Evolutionary conservation across 2,888 invertebrate species (phyloP).

Genomic region (Rapana venosa): DNA sequence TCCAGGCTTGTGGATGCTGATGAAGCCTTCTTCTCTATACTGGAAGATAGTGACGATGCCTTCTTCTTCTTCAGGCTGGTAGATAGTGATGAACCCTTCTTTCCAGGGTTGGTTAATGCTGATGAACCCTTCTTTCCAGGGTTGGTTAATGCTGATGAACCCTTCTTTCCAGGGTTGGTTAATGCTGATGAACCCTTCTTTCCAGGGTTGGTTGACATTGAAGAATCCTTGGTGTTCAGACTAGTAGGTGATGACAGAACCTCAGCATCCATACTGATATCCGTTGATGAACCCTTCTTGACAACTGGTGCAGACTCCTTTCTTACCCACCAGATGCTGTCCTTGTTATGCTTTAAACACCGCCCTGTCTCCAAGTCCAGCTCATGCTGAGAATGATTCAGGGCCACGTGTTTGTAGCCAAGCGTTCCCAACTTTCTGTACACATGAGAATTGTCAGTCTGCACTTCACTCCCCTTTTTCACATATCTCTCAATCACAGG

Average conservation of each 20-base stretch:
- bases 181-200: not conserved
- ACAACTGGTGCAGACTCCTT: too few species aligned
- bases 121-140: too few species aligned
- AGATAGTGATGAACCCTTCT: too few species aligned
- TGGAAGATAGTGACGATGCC: not conserved
- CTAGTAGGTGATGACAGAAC: too few species aligned
- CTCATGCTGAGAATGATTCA: slow-evolving; percentile 18
- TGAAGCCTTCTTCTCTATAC: not conserved
- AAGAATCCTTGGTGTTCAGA: too few species aligned
- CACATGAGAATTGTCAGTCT: slow-evolving; percentile 13
- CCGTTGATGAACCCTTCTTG: not conserved
- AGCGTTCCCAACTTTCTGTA: not conserved
- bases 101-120: too few species aligned
- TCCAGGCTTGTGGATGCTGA: too few species aligned
- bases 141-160: too few species aligned
- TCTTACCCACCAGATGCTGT: slow-evolving; percentile 22
- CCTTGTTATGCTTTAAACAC: slow-evolving; percentile 21
- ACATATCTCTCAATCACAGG: not conserved
- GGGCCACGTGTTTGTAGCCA: slow-evolving; percentile 7
- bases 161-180: not conserved
- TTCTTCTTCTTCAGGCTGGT: not conserved
- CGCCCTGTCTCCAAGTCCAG: slow-evolving; percentile 4
- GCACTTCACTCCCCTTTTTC: slow-evolving; percentile 15
- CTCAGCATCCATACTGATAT: too few species aligned
- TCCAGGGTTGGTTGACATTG: too few species aligned